Base-by-base conservation (phyloP, 2,797 vertebrate genomes). In the Cercopithecus petaurista region DNA sequence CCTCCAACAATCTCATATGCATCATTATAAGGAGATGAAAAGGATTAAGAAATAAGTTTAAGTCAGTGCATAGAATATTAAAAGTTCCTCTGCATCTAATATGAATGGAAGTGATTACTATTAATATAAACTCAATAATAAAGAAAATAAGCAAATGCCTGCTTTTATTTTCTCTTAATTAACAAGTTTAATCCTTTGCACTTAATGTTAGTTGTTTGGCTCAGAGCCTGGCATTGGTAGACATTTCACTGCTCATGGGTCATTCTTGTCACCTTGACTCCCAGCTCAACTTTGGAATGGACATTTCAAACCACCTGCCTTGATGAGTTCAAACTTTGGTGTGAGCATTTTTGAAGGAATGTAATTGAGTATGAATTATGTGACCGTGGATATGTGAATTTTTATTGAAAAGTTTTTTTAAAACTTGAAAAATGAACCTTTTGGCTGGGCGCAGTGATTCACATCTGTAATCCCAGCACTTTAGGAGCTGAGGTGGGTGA, bases 21-120 rank as follows among this genome's bases (percentile, higher is more conserved):
- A 79, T 85, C 55, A 88, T 96, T 87, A 91, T 94, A 30, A 95
- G 33, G 61, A 95, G 48, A 93, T 77, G 22, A 95, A 90, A 96
- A 90, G 6, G 41, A 95, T 77, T 94, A 85, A 95, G 24, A 84
- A 95, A 17, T 84, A 96, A 90, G 30, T 90, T 86, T 95, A 39
- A 85, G 14, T 86, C 30, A 85, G 7, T 84, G 39, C 22, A 88
- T 30, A 89, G 55, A 92, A 94, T 80, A 59, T 61, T 88, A 81
- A 93, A 95, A 75, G 21, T 82, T 96, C 26, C 26, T 84, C 46
- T 83, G 30, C 12, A 83, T 80, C 28, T 59, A 85, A 93, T n/a
- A 81, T 41, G 50, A 95, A 76, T 82, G 59, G 12, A 77, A 95
- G 86, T 26, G 82, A 86, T 92, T 88, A 86, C 41, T 55, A 41